A percentile compares a stretch with the other conserved stretches of the same genome.
These are phyloP conservation scores for Ciconia nigra DNA, from an alignment of 2,797 vertebrate genomes.

Conservation along the genomic window DNA sequence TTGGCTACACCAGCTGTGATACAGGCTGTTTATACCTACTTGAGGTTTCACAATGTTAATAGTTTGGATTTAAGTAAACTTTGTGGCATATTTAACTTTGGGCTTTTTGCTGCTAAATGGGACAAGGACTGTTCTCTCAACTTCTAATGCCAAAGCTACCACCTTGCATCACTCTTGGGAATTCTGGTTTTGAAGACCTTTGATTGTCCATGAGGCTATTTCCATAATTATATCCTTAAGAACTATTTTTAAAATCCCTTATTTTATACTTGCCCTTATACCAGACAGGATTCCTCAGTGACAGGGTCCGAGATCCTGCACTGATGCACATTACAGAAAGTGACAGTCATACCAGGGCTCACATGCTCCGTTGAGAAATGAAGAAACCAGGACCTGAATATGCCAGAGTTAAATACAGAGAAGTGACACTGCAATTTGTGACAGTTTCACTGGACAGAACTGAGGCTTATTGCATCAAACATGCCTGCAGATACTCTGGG, in stretches of 20 bases:
- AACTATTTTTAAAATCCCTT: neutral
- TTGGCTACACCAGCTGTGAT: neutral
- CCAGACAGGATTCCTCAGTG: neutral
- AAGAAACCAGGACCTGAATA: neutral
- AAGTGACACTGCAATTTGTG: neutral
- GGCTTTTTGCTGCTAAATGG: neutral
- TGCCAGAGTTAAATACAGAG: neutral
- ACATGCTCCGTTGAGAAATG: neutral
- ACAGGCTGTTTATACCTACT: neutral
- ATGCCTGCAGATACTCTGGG: neutral
- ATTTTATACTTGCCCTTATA: neutral
- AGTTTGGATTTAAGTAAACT: conserved; percentile 22
- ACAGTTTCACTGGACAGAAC: neutral
- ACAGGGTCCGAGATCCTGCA: neutral
- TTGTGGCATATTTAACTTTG: neutral
- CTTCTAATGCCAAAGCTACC: neutral
- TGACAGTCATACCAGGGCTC: neutral
- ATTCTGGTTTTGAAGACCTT: neutral
- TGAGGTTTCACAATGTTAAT: neutral
- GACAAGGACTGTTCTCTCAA: neutral
- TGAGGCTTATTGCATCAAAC: neutral
- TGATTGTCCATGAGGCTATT: neutral
- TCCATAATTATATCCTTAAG: neutral
- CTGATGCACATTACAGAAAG: neutral
- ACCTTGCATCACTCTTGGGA: neutral